Percentiles rank a stretch among this genome's conserved stretches.
Conservation (phyloP, 2,797 vertebrate genomes). For the Chanos chanos region DNA sequence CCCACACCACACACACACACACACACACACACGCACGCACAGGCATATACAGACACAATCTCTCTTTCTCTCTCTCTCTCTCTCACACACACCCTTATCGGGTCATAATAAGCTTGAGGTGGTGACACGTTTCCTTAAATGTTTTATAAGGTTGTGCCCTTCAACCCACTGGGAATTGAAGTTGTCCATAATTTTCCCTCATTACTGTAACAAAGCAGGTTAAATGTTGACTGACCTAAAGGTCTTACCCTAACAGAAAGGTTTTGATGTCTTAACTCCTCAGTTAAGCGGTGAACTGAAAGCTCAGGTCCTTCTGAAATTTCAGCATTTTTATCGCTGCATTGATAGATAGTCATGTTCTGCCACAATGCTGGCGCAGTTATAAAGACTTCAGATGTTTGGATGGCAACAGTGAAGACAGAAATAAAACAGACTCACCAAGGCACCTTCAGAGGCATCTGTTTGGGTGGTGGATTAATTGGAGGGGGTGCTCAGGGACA, state of each 20-base stretch:
- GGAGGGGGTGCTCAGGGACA: slow-evolving; percentile 17
- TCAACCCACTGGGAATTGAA: slow-evolving; percentile 34
- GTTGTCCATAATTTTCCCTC: slow-evolving; percentile 21
- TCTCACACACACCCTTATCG: background rate
- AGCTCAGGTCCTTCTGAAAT: too few relatives aligned
- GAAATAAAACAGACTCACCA: background rate
- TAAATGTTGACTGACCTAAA: slow-evolving; percentile 29
- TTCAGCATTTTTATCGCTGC: too few relatives aligned
- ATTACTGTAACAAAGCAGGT: slow-evolving; percentile 33
- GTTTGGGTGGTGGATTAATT: slow-evolving; percentile 27
- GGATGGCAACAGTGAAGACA: background rate
- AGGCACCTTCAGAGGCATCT: background rate
- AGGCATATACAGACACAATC: slow-evolving; percentile 1
- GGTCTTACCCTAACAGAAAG: slow-evolving; percentile 11
- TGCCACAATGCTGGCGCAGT: background rate
- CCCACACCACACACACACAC: slow-evolving; percentile 4
- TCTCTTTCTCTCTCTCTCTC: background rate
- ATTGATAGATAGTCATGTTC: background rate
- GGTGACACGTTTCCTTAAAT: slow-evolving; percentile 24
- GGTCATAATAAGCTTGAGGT: slow-evolving; percentile 20
- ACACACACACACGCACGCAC: background rate
- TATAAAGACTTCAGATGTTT: background rate
- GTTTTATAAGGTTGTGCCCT: slow-evolving; percentile 32
- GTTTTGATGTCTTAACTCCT: slow-evolving; percentile 17
- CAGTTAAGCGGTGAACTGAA: too few relatives aligned